Base-by-base conservation (phyloP, 2,888 invertebrate genomes). In the Lasioglossum vierecki region DNA sequence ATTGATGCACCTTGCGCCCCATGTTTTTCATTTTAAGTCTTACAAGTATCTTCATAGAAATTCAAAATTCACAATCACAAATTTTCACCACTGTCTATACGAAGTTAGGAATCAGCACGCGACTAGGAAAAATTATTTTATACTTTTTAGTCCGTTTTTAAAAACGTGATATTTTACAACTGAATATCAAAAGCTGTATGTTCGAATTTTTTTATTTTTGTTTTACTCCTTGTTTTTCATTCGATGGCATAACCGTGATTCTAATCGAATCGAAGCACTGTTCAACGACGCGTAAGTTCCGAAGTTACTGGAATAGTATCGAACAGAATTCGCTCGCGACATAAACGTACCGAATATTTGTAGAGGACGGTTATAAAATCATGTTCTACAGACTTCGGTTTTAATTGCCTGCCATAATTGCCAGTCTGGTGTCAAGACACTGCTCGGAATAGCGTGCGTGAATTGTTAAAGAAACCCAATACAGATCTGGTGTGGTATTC, bases 331-430 rank as follows among this genome's bases (percentile, higher is more conserved):
- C 22, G 46, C 53, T 68, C 11, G 15, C 13, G 1, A 22, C 26
- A 9, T 4, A 18, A 44, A 44, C 49, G 44, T 49, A 41, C 26
- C 35, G n/a, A 68, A 60, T 74, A n/a, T 26, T 39, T 41, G 39
- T 57, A 57, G 73, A 30, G 49, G 73, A 35, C 18, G 18, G 30
- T 73, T 73, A 63, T 15, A 57, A 49, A 57, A 78, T 44, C 46
- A 41, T 63, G n/a, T 49, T 4, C 44, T n/a, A 35, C n/a, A 3
- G 53, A 68, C 41, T 66, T 66, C 39, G 15, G 26, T 53, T 75
- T 80, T 49, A 49, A 74, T 68, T 72, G 46, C 22, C 63, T 30
- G 18, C 79, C 66, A 30, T 79, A 79, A 74, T 79, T 66, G 63
- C 15, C 72, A 79, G 39, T 18, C n/a, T 18, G 9, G 18, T 18